Percentiles rank a stretch among this genome's conserved stretches.
Evolutionary conservation across 2,797 vertebrate genomes (phyloP).

Genomic region (Schizothorax lantsangensis): DNA sequence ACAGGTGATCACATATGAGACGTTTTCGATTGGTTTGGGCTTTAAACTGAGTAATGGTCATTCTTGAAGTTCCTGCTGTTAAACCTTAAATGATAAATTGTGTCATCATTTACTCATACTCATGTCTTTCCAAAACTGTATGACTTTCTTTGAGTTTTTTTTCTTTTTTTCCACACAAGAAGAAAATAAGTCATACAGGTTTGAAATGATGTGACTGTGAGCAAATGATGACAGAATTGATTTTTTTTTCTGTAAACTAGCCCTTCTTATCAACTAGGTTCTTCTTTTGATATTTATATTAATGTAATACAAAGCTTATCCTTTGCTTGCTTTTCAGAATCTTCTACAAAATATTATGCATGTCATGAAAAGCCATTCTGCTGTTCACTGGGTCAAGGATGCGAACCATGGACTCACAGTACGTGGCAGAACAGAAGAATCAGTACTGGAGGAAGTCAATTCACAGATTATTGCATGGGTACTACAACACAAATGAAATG

Average conservation of each 20-base stretch:
- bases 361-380: constrained; percentile 82
- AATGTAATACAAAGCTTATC: neutral
- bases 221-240: neutral
- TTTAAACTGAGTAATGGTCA: neutral
- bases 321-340: constrained; percentile 71
- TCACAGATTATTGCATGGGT: constrained; percentile 84
- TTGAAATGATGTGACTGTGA: neutral
- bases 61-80: neutral
- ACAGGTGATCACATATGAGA: constrained; percentile 72
- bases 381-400: constrained; percentile 87
- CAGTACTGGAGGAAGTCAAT: constrained; percentile 88
- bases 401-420: constrained; percentile 88
- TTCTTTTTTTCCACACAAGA: neutral
- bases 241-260: neutral
- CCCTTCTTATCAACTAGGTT: too few species aligned
- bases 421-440: constrained; percentile 81
- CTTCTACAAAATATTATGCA: constrained; percentile 79
- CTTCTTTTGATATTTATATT: neutral
- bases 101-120: neutral
- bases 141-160: neutral
- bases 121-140: neutral
- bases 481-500: constrained; percentile 67
- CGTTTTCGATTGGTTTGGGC: neutral
- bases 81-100: neutral
- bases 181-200: neutral